Conservation (phyloP, 2,113 vertebrate genomes). For the Carassius auratus region DNA sequence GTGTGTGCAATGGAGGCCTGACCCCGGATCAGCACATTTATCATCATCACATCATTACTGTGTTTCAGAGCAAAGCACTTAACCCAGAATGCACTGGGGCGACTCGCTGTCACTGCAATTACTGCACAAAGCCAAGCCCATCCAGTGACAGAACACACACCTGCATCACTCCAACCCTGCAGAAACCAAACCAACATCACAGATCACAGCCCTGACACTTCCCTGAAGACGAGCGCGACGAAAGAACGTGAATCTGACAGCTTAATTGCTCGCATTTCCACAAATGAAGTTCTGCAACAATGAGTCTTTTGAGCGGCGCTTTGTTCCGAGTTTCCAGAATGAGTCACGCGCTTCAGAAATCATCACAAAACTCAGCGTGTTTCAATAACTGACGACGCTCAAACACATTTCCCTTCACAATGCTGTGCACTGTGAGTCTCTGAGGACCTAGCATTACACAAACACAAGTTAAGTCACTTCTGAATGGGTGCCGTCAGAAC, state of each 20-base stretch:
- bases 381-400: neutral
- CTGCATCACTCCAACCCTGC: neutral
- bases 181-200: neutral
- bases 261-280: conserved; percentile 61
- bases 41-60: neutral
- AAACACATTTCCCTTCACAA: neutral
- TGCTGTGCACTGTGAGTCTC: neutral
- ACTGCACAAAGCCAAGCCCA: neutral
- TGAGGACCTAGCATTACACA: neutral
- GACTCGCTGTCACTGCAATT: neutral
- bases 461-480: neutral
- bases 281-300: conserved; percentile 63
- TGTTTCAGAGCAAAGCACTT: neutral
- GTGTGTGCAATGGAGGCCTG: neutral
- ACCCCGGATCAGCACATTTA: neutral
- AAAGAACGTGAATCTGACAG: conserved; percentile 63
- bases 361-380: neutral
- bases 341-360: conserved; percentile 40
- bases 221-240: conserved; percentile 49
- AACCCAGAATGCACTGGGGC: neutral
- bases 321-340: conserved; percentile 43
- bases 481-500: too few species aligned
- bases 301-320: conserved; percentile 50
- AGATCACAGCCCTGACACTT: conserved; percentile 52
- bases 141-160: neutral